Percentiles rank a stretch among this genome's conserved stretches.
These are phyloP conservation scores for Polydrusus cervinus DNA, from an alignment of 2,888 invertebrate species.

Conservation along the genomic window DNA sequence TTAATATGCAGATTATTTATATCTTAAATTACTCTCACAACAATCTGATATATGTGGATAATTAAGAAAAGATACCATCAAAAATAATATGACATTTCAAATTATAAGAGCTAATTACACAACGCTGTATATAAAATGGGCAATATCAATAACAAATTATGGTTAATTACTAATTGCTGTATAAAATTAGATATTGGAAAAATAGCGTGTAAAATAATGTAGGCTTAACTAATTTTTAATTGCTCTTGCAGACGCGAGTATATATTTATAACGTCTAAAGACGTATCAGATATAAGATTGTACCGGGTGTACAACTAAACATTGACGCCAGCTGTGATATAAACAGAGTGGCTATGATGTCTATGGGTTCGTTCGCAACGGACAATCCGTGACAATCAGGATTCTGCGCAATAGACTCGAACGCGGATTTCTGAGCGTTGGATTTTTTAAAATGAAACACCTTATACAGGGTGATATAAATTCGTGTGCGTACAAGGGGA, in stretches of 20 bases:
- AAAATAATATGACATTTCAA: conserved; percentile 42
- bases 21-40: conserved; percentile 5
- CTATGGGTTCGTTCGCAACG: no score
- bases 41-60: conserved; percentile 41
- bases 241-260: conserved; percentile 16
- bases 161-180: conserved; percentile 40
- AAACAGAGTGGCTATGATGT: no score
- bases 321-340: no score
- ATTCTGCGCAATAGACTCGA: no score
- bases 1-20: conserved; percentile 17
- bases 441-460: no score
- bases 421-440: no score
- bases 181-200: conserved; percentile 38
- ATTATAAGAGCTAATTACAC: conserved; percentile 46
- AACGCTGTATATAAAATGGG: conserved; percentile 40
- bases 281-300: no score
- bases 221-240: conserved; percentile 47
- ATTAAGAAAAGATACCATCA: conserved; percentile 48
- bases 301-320: no score
- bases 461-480: no score
- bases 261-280: neutral
- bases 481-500: no score
- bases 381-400: no score
- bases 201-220: conserved; percentile 40
- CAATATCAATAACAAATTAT: conserved; percentile 51